Evolutionary conservation across 2,797 vertebrate genomes (phyloP).

Genomic region (Semaprochilodus insignis): DNA sequence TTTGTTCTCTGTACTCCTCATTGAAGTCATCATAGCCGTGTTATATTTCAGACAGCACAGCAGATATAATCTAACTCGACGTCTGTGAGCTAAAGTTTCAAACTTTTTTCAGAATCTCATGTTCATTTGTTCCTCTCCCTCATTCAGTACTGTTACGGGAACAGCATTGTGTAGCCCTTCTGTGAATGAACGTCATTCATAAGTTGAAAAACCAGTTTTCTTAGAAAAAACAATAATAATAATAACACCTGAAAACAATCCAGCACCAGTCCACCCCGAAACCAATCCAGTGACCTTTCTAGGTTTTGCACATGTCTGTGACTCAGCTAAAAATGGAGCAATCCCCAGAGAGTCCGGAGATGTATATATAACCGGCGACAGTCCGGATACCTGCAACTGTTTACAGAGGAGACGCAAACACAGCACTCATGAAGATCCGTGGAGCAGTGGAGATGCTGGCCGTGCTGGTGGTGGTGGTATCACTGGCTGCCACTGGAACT

Average conservation of each 20-base stretch:
- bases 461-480: slow-evolving; percentile 41
- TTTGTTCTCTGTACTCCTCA: not conserved
- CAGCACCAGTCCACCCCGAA: slow-evolving; percentile 2
- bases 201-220: not conserved
- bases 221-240: not conserved
- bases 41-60: slow-evolving; percentile 19
- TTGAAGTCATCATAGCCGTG: not conserved
- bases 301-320: slow-evolving; percentile 8
- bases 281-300: slow-evolving; percentile 12
- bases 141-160: not conserved
- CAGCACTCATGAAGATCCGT: slow-evolving; percentile 1
- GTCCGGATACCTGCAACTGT: not conserved
- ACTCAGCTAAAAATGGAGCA: slow-evolving; percentile 9
- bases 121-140: not conserved
- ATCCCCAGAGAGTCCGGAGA: slow-evolving; percentile 1
- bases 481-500: slow-evolving; percentile 44
- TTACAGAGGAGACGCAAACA: not conserved
- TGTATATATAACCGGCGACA: slow-evolving; percentile 6
- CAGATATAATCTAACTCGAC: not conserved
- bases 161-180: not conserved
- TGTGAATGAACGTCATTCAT: not conserved
- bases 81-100: not conserved
- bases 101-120: not conserved
- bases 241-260: slow-evolving; percentile 6
- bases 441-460: slow-evolving; percentile 61